Evolutionary conservation across 2,797 vertebrate genomes (phyloP).

Genomic region (Gambusia yucatana): DNA sequence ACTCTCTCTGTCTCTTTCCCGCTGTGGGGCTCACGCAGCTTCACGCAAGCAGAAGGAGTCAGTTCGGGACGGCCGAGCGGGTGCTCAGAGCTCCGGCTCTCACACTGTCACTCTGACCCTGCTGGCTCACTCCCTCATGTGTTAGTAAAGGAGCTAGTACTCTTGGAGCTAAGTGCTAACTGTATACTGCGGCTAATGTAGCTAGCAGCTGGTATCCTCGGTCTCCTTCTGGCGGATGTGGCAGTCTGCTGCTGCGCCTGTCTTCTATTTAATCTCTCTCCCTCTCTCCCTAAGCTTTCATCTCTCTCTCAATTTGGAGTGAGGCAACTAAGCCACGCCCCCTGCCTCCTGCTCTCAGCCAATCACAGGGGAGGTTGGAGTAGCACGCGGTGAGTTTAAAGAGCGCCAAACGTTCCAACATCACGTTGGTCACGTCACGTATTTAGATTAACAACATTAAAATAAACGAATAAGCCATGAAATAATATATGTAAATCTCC

Average conservation of each 20-base stretch:
- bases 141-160: slow-evolving; percentile 22
- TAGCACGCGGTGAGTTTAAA: slow-evolving; percentile 53
- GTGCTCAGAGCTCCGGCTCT: slow-evolving; percentile 42
- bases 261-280: slow-evolving; percentile 54
- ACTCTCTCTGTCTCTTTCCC: background rate
- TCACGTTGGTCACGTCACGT: background rate
- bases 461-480: too few species aligned
- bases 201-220: slow-evolving; percentile 68
- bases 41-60: slow-evolving; percentile 32
- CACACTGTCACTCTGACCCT: slow-evolving; percentile 28
- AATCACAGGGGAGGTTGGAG: slow-evolving; percentile 48
- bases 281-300: slow-evolving; percentile 40
- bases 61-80: slow-evolving; percentile 49
- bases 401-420: background rate
- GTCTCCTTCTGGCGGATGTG: slow-evolving; percentile 52
- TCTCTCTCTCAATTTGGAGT: slow-evolving; percentile 26
- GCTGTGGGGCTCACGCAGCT: background rate
- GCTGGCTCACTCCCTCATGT: slow-evolving; percentile 25
- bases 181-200: slow-evolving; percentile 57
- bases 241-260: slow-evolving; percentile 64
- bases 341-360: slow-evolving; percentile 36
- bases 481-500: too few species aligned
- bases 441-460: too few species aligned
- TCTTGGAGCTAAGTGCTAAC: slow-evolving; percentile 64
- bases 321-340: slow-evolving; percentile 44